phyloP scores from a whole-genome alignment of 2,113 vertebrate genomes.

The Menidia beryllina region DNA sequence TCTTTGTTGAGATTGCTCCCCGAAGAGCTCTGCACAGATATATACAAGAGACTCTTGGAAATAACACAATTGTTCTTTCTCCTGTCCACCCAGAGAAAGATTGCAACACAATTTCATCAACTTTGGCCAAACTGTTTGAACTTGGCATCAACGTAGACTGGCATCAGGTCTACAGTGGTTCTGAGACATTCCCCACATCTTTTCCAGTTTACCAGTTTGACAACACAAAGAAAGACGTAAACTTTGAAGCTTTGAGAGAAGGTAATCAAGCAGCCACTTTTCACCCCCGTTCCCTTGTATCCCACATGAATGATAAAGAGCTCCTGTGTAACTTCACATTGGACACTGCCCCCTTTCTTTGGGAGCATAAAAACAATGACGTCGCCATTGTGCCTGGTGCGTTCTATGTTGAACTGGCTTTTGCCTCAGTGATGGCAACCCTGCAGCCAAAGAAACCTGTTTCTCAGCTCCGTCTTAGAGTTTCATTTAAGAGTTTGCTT shows the following conservation, averaged over 20 bases:
- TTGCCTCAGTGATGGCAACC: constrained; percentile 80
- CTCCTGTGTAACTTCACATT: constrained; percentile 78
- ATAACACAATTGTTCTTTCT: constrained; percentile 75
- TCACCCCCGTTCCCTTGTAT: constrained; percentile 73
- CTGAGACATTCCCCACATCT: constrained; percentile 76
- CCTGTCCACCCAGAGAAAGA: constrained; percentile 81
- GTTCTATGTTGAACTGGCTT: constrained; percentile 85
- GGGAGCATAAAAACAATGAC: constrained; percentile 85
- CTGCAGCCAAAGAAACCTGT: constrained; percentile 78
- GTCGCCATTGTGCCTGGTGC: constrained; percentile 84
- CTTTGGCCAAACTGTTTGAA: constrained; percentile 84
- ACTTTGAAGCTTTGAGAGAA: constrained; percentile 76
- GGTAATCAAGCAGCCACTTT: constrained; percentile 30
- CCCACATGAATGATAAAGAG: constrained; percentile 63
- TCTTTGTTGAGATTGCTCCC: constrained; percentile 90
- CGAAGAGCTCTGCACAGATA: constrained; percentile 82
- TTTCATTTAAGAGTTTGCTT: constrained; percentile 81
- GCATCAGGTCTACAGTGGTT: constrained; percentile 81
- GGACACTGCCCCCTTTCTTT: constrained; percentile 73
- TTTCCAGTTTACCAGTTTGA: constrained; percentile 88
- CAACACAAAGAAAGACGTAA: constrained; percentile 72
- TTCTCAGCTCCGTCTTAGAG: constrained; percentile 76
- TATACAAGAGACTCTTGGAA: constrained; percentile 86
- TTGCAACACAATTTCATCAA: constrained; percentile 73
- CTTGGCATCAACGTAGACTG: constrained; percentile 83